phyloP scores from a whole-genome alignment of 1,140 invertebrate species.

The Bombyx mandarina region DNA sequence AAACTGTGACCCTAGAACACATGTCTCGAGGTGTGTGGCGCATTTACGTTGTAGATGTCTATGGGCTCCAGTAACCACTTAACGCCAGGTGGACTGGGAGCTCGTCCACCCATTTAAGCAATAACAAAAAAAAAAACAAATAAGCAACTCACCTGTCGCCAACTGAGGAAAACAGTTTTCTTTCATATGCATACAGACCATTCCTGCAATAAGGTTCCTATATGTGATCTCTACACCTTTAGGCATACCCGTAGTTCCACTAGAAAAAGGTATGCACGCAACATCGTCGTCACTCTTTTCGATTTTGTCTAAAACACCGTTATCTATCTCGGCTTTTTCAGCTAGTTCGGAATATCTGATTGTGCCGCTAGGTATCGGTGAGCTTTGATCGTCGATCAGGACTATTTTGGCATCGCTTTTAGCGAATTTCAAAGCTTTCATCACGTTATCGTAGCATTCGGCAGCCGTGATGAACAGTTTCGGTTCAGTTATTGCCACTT shows the following conservation, averaged over 20 bases:
- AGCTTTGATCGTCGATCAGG: conserved; percentile 33
- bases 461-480: conserved; percentile 76
- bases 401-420: conserved; percentile 62
- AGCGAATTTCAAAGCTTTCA: conserved; percentile 40
- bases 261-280: conserved; percentile 80
- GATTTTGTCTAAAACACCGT: conserved; percentile 39
- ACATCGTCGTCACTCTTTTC: conserved; percentile 59
- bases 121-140: background rate
- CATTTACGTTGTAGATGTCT: too few relatives aligned
- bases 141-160: conserved; percentile 14
- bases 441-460: conserved; percentile 54
- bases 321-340: conserved; percentile 49
- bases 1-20: too few relatives aligned
- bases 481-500: conserved; percentile 74
- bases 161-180: conserved; percentile 25
- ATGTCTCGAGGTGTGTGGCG: too few relatives aligned
- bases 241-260: conserved; percentile 91
- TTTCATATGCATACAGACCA: conserved; percentile 51
- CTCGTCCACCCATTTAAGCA: too few relatives aligned
- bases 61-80: too few relatives aligned
- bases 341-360: conserved; percentile 68
- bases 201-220: conserved; percentile 79
- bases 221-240: conserved; percentile 93
- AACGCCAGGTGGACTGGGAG: too few relatives aligned
- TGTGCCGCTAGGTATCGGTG: conserved; percentile 45